Conservation (phyloP, 2,113 vertebrate genomes). For the Nanger granti region DNA sequence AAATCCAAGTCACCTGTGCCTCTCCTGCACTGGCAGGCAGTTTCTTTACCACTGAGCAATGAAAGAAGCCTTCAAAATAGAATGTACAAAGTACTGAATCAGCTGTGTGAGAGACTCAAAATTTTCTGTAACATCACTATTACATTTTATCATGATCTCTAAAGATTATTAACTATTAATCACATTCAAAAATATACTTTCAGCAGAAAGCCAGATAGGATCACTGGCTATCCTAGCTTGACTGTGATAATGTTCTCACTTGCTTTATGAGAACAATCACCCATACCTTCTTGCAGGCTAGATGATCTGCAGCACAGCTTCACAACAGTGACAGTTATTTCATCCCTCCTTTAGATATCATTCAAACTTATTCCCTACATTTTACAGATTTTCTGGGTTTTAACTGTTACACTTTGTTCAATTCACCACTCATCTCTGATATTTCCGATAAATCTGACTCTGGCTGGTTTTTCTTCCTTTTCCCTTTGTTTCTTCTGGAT, state of each 20-base stretch:
- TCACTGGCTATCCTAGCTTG: not conserved
- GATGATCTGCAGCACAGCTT: not conserved
- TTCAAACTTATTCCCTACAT: not conserved
- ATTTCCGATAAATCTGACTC: not conserved
- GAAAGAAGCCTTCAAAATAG: not conserved
- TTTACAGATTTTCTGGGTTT: not conserved
- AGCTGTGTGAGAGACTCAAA: not conserved
- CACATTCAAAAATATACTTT: not conserved
- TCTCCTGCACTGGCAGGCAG: not conserved
- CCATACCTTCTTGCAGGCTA: not conserved
- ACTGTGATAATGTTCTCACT: not conserved
- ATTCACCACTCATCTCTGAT: not conserved
- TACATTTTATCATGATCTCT: not conserved
- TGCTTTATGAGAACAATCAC: not conserved
- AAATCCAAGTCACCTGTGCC: not conserved
- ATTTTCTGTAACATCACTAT: not conserved
- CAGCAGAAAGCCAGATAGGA: not conserved
- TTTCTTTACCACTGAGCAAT: not conserved
- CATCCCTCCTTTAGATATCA: not conserved
- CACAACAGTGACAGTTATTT: not conserved
- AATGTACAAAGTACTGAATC: not conserved
- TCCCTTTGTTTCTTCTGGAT: not conserved
- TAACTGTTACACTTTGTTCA: not conserved
- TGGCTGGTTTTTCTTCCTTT: not conserved
- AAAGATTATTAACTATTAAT: constrained; percentile 20